These are phyloP conservation scores for Hypolimnas misippus DNA, from an alignment of 2,888 invertebrate species.

Conservation along the genomic window DNA sequence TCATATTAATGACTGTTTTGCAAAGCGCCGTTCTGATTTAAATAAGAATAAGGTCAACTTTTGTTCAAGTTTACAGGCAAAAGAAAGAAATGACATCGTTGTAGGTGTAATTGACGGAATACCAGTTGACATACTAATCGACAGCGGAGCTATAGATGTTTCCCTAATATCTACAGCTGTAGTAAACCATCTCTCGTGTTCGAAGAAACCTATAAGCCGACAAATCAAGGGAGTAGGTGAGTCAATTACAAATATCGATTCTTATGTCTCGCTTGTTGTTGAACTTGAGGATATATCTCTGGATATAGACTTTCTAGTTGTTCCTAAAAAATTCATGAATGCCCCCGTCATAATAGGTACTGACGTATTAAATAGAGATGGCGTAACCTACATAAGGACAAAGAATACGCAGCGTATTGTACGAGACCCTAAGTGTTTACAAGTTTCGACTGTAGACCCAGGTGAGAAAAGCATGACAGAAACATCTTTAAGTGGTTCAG, in stretches of 20 bases:
- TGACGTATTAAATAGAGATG: slow-evolving; percentile 34
- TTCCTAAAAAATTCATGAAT: slow-evolving; percentile 23
- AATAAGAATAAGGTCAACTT: background rate
- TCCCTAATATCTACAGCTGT: background rate
- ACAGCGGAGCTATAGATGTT: background rate
- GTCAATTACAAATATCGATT: background rate
- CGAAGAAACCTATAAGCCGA: background rate
- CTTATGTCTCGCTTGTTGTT: background rate
- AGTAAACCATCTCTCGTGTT: background rate
- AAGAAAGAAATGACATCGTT: background rate
- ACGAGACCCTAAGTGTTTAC: background rate
- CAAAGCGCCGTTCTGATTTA: background rate
- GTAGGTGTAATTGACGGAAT: background rate
- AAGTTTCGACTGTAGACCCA: background rate
- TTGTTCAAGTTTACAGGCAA: background rate
- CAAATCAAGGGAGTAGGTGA: background rate
- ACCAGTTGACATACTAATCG: background rate
- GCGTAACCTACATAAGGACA: slow-evolving; percentile 29
- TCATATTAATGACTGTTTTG: background rate
- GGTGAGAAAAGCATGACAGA: background rate
- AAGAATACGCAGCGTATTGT: slow-evolving; percentile 21
- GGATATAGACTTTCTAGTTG: slow-evolving; percentile 30
- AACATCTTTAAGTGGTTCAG: background rate
- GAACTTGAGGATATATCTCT: slow-evolving; percentile 11
- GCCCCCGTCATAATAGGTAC: slow-evolving; percentile 35